These are phyloP conservation scores for Meiosimyza decipiens DNA, from an alignment of 2,888 invertebrate genomes.

Conservation along the genomic window DNA sequence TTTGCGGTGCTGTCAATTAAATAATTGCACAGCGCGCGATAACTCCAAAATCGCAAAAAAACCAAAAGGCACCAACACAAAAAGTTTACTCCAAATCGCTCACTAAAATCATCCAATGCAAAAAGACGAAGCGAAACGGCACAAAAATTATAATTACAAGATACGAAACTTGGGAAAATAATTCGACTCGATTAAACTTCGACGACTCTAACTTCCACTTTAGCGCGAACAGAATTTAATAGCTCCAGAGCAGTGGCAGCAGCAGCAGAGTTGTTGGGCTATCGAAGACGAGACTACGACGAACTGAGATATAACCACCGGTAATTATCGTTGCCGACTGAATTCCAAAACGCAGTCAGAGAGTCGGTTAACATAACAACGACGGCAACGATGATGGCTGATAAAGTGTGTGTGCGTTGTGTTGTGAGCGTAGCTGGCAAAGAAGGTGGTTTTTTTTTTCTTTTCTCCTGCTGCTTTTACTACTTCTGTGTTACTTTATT, in stretches of 20 bases:
- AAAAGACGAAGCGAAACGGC: conserved; percentile 13
- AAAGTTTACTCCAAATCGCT: conserved; percentile 20
- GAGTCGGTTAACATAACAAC: conserved; percentile 51
- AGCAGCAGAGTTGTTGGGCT: neutral
- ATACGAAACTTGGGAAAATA: conserved; percentile 28
- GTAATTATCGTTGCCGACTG: conserved; percentile 67
- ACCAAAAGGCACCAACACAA: conserved; percentile 14
- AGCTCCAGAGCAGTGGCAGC: conserved; percentile 1
- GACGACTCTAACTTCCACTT: conserved; percentile 24
- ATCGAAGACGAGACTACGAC: conserved; percentile 17
- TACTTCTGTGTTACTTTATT: conserved; percentile 31
- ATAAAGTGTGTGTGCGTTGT: conserved; percentile 18
- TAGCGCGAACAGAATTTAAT: conserved; percentile 26
- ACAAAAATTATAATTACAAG: conserved; percentile 45
- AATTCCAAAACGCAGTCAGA: conserved; percentile 64
- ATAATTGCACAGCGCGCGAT: neutral
- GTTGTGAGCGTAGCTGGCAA: conserved; percentile 3
- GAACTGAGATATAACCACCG: conserved; percentile 61
- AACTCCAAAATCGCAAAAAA: neutral
- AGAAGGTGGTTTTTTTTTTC: conserved; percentile 1
- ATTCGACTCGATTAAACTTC: conserved; percentile 28
- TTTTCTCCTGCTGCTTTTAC: conserved; percentile 10
- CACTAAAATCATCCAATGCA: neutral
- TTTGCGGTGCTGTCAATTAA: conserved; percentile 21
- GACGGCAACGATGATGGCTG: conserved; percentile 40